These are phyloP conservation scores for Drosophila virilis DNA, from an alignment of 1,140 invertebrate genomes.

Conservation along the genomic window DNA sequence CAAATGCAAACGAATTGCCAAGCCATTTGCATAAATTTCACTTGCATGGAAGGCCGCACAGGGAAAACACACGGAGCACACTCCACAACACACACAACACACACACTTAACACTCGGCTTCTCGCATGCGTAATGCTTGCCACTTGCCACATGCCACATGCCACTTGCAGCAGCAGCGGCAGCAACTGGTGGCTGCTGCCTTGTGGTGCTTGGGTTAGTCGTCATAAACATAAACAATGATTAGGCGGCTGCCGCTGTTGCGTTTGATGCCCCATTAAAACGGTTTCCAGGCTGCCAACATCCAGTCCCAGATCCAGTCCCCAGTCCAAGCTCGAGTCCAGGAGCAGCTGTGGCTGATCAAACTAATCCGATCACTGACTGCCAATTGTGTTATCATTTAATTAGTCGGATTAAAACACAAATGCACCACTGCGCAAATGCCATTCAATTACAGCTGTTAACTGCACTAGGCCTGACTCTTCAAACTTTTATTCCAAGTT, in stretches of 20 bases:
- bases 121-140: conserved; percentile 28
- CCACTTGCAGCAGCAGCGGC: not conserved
- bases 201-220: conserved; percentile 1
- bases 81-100: conserved; percentile 8
- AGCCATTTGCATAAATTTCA: conserved; percentile 78
- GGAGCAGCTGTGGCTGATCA: not conserved
- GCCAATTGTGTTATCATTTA: conserved; percentile 59
- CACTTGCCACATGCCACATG: not conserved
- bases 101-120: conserved; percentile 3
- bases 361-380: not conserved
- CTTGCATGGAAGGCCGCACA: conserved; percentile 49
- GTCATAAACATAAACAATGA: conserved; percentile 56
- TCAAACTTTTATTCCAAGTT: not conserved
- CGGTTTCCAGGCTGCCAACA: conserved; percentile 61
- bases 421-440: not conserved
- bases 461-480: not conserved
- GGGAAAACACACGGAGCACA: conserved; percentile 14
- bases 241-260: conserved; percentile 37
- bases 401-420: conserved; percentile 14
- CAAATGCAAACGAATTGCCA: conserved; percentile 35
- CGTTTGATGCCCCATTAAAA: conserved; percentile 64
- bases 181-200: not conserved
- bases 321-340: not conserved
- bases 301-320: not conserved
- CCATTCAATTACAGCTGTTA: conserved; percentile 13